Evolutionary conservation across 2,113 vertebrate genomes (phyloP), one percentile per base, ranked within the genome.

Genomic region (Apteryx owenii): DNA sequence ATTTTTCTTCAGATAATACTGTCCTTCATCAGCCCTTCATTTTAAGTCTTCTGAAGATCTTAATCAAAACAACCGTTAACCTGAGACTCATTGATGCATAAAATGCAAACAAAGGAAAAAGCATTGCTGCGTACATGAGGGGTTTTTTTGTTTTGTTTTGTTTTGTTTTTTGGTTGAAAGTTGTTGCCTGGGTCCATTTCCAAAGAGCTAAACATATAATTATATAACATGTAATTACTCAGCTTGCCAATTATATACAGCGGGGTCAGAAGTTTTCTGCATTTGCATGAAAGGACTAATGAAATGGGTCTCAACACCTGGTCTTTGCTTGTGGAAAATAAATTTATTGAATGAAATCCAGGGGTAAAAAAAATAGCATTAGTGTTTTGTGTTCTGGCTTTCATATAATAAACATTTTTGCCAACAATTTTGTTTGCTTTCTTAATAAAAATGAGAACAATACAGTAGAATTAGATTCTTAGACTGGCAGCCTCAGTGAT

Each of bases 191-290:
- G 38, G 38, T 75, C n/a, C 26, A 81, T 87, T 97, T 95, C 71
- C 29, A 96, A 96, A 90, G 58, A 96, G 71, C 53, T 81, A 88
- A 96, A 88, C 81, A 81, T 94, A 75, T 90, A 72, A 97, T 98
- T 96, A 94, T 75, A 94, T 83, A 97, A 77, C 70, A 81, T 91
- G 29, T 31, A 96, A 98, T 98, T 97, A 96, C 65, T 91, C 90
- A 95, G 88, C 48, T 92, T 96, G 77, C 42, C 58, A 91, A 72
- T 96, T 97, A 91, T 80, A 82, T 93, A 77, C 46, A 92, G 22
- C 29, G 77, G 66, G 80, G 89, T 86, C 78, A 85, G 50, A 89
- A 95, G 53, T 70, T 94, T 75, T 90, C 50, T 31, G 36, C 85
- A 95, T 97, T 46, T 94, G 31, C 86, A 85, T 85, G 54, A 96